Evolutionary conservation across 2,888 invertebrate genomes (phyloP).

Genomic region (Tenthredo livida): DNA sequence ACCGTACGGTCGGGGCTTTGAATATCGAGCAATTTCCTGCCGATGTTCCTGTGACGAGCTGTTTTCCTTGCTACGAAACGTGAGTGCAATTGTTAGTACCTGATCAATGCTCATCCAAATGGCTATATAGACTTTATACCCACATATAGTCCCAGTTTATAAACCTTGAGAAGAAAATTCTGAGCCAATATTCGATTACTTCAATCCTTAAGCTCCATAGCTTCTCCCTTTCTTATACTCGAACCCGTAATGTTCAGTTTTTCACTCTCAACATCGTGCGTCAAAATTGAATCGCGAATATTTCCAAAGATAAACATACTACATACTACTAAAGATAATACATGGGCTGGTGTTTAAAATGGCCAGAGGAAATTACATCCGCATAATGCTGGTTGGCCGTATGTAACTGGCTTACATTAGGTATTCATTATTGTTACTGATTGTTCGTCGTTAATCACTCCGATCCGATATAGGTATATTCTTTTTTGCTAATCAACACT

Average conservation of each 20-base stretch:
- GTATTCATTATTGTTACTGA: background rate
- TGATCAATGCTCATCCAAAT: constrained; percentile 43
- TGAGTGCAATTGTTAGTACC: constrained; percentile 74
- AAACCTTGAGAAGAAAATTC: background rate
- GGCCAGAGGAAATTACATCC: background rate
- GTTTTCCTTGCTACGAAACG: constrained; percentile 69
- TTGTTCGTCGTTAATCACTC: background rate
- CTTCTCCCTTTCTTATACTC: background rate
- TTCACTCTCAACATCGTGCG: background rate
- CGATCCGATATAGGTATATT: background rate
- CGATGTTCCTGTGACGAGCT: constrained; percentile 72
- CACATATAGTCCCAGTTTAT: background rate
- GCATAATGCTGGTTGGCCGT: background rate
- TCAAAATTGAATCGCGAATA: too few relatives aligned
- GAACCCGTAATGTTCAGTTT: background rate
- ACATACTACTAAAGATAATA: too few relatives aligned
- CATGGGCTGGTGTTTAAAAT: background rate
- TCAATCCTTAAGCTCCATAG: background rate
- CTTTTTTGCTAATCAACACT: background rate
- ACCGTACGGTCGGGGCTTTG: constrained; percentile 66
- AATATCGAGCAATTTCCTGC: constrained; percentile 76
- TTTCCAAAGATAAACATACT: too few relatives aligned
- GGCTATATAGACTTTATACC: background rate
- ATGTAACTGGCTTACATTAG: background rate
- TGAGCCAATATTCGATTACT: background rate